Base-by-base conservation (phyloP, 2,888 invertebrate species). In the Rhagophthalmus giganteus region DNA sequence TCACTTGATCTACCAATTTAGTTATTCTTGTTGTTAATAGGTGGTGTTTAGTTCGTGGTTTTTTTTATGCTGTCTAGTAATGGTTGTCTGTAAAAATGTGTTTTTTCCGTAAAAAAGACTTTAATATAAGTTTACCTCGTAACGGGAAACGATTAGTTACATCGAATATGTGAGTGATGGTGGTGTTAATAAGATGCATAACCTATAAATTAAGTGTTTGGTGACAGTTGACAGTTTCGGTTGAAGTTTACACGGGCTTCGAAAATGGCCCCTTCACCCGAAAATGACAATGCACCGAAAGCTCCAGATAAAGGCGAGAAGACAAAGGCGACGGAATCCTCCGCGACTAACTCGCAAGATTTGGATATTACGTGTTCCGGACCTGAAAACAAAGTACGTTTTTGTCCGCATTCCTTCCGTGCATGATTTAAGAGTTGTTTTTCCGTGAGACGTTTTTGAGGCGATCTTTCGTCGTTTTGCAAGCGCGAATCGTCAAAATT, bases 191-290 rank as follows among this genome's bases (percentile, higher is more conserved):
- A 7, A 20, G 27, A 30, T 51, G 42, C 38, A 26, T 51, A 55
- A 51, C 42, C 49, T 44, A 25, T 16, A 53, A 47, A 33, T 13
- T 28, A 16, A 42, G 54, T 44, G 32, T 44, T 37, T 41, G 30
- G 47, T 47, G 47, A 55, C 38, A 39, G 41, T 49, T 55, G 46
- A 47, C 40, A 50, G 35, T 46, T 52, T 37, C 40, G 33, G 45
- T 41, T 44, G 45, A 52, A 46, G 47, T 47, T 46, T 31, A 26
- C 42, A 32, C 32, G 40, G 48, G 33, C 34, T 48, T 54, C 35
- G 53, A 84, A 83, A 79, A 87, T 87, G 87, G 85, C 86, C 81
- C 86, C 86, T 79, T 84, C 85, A 76, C 86, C 86, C 77, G 84
- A 86, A 76, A 83, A 85, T 78, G 85, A 84, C 78, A 83, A 81